Evolutionary conservation across 2,113 vertebrate genomes (phyloP), one percentile per base, ranked within the genome.

Genomic region (Felis catus): DNA sequence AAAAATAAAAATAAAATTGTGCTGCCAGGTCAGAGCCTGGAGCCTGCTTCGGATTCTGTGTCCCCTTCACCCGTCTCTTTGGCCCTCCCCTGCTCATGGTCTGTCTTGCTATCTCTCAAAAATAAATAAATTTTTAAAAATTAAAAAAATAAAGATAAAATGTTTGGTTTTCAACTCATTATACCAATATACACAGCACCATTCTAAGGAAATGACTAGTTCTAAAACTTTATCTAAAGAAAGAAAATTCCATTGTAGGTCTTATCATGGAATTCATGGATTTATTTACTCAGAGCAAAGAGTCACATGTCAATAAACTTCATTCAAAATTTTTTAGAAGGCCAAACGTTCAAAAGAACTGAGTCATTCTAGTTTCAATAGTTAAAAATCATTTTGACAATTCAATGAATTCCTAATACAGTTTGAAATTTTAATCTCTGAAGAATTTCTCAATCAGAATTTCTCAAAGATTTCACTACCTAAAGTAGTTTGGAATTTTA

Each of bases 281-380:
- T 74, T 84, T 93, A 53, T 41, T 89, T 81, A 70, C 84, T 66
- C 9, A 96, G 31, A 45, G 5, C 55, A 8, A 45, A 9, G 80
- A 19, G 19, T 74, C 81, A 1, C 86, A 6, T 79, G 92, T 92
- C 92, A 98, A 84, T 89, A 36, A 93, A 31, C 31, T 81, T 39
- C 41, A 92, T 91, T 94, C 73, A 97, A 95, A 97, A 89, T 94
- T 74, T 91, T 85, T 95, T 95, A 70, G 33, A 95, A 94, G 58
- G 48, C 91, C 33, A 94, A 89, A 95, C 92, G 27, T 95, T 97
- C 68, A 89, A 41, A 23, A 55, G n/a, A 82, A 89, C 7, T 16
- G 86, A 93, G 82, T 74, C 65, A 78, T 96, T 63, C 45, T 94
- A 74, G 89, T 93, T 96, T 94, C 94, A 96, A 95, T 92, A 95